Base-by-base conservation (phyloP, 2,888 invertebrate genomes). In the Conomelus anceps region DNA sequence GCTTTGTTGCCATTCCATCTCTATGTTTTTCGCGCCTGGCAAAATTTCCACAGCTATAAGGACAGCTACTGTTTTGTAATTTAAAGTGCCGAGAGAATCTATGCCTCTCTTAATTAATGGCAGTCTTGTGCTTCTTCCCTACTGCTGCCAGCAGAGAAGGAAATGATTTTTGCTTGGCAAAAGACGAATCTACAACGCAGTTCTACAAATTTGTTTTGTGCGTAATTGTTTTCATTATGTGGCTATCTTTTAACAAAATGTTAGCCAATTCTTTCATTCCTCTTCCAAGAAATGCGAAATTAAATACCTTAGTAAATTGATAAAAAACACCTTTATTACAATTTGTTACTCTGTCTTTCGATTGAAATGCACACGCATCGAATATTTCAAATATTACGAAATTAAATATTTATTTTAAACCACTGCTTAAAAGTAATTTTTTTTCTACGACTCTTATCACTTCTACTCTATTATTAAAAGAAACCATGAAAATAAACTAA, bases 71-170 rank as follows among this genome's bases (percentile, higher is more conserved):
- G 34, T 34, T 34, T 34, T 34, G 86, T 29, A 86, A 86, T 86
- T 86, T 86, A 86, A 86, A 86, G 22, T 24, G 24, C 24, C 17
- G 24, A 23, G 22, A 22, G 29, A 86, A 86, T 86, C 86, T 86
- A 86, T 86, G 86, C 22, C 24, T 22, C 29, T 23, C 23, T 86
- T 86, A 86, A 86, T 86, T 86, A 86, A 24, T 86, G 24, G 86
- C 63, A n/a, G 63, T n/a, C 63, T 63, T 63, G 63, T n/a, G 63
- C 63, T 20, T 63, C 63, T 63, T n/a, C 63, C 63, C 34, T 17
- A 9, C 34, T 13, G 17, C 34, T 34, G 34, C 34, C 63, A 63
- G 63, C 20, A 63, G 63, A 63, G n/a, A 63, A 41, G 3, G 63
- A 7, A 63, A 63, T 63, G 63, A 63, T 63, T 63, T 63, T 63